Conservation (phyloP, 2,797 vertebrate genomes). For the Lepilemur septentrionalis region DNA sequence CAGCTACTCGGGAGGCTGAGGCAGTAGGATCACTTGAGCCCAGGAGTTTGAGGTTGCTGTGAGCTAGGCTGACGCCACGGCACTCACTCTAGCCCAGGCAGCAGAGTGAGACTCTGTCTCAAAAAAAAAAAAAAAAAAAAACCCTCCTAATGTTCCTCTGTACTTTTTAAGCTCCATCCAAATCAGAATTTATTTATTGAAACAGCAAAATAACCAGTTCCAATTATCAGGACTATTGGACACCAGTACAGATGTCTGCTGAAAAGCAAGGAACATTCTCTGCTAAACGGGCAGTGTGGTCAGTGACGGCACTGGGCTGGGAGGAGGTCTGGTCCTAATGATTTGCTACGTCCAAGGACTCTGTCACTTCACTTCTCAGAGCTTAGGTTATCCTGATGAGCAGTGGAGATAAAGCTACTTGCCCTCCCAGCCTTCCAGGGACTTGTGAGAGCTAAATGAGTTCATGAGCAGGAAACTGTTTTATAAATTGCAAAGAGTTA, state of each 20-base stretch:
- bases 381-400: neutral
- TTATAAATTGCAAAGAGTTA: neutral
- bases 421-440: neutral
- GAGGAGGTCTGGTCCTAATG: neutral
- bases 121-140: no score
- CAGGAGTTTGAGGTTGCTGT: no score
- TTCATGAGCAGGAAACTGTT: neutral
- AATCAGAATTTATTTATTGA: neutral
- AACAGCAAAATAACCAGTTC: neutral
- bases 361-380: accelerated
- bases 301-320: neutral
- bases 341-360: neutral
- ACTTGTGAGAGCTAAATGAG: neutral
- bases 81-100: no score
- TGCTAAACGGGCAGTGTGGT: accelerated
- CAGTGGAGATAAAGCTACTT: neutral
- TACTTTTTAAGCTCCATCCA: neutral
- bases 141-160: neutral
- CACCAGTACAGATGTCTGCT: neutral
- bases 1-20: no score
- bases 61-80: no score
- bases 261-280: neutral
- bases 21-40: no score
- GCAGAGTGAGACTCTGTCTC: no score
- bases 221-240: neutral